Conservation (phyloP, 2,113 vertebrate species). For the Rhizomys pruinosus region DNA sequence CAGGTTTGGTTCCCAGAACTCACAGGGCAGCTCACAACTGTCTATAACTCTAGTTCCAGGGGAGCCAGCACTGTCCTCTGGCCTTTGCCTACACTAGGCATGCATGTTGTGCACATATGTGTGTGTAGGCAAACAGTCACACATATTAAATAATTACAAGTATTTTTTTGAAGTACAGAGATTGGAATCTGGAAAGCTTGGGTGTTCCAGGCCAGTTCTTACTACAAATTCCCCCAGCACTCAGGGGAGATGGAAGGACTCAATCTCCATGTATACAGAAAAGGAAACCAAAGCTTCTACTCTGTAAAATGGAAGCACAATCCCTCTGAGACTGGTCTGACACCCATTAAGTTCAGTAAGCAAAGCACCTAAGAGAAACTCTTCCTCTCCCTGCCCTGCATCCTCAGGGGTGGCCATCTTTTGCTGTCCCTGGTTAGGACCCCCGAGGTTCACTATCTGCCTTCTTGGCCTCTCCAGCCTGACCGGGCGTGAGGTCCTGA, state of each 20-base stretch:
- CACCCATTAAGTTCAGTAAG: neutral
- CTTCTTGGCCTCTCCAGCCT: conserved; percentile 85
- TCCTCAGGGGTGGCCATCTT: neutral
- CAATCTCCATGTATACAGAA: neutral
- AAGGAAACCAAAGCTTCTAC: neutral
- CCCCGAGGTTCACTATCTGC: neutral
- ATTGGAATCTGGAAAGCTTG: neutral
- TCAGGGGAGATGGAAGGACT: neutral
- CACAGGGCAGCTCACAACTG: too few species aligned
- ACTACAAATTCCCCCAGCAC: neutral
- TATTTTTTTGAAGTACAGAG: neutral
- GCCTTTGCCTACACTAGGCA: too few species aligned
- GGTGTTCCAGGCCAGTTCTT: neutral
- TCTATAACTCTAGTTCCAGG: too few species aligned
- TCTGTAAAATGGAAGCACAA: neutral
- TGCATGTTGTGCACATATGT: too few species aligned
- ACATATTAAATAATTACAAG: too few species aligned
- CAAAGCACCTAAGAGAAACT: neutral
- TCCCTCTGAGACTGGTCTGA: neutral
- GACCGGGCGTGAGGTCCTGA: conserved; percentile 94
- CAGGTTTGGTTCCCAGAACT: too few species aligned
- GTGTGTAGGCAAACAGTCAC: too few species aligned
- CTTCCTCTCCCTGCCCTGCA: neutral
- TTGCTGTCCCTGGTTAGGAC: neutral
- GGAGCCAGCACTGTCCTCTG: too few species aligned